These are phyloP conservation scores for Coregonus clupeaformis DNA, from an alignment of 2,113 vertebrate genomes.

Conservation along the genomic window DNA sequence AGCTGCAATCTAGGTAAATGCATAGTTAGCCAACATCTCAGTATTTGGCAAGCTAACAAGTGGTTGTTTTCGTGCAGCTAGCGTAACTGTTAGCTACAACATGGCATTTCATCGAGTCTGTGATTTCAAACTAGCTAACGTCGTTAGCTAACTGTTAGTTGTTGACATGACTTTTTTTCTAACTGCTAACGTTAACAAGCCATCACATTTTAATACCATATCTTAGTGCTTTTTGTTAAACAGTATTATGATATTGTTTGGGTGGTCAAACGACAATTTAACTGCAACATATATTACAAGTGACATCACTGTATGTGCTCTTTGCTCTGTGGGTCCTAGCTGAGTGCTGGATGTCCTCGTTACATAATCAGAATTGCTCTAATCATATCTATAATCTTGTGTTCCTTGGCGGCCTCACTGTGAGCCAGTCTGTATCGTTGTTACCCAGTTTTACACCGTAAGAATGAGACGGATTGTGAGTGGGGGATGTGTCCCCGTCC, in stretches of 20 bases:
- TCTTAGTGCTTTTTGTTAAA: too few species aligned
- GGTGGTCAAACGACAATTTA: too few species aligned
- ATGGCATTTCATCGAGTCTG: too few species aligned
- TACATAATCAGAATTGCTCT: constrained; percentile 2
- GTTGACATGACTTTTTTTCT: too few species aligned
- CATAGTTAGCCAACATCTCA: not conserved
- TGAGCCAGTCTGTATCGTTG: constrained; percentile 32
- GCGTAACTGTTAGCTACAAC: too few species aligned
- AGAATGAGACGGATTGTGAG: constrained; percentile 54
- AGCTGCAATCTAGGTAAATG: too few species aligned
- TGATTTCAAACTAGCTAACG: too few species aligned
- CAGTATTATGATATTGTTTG: too few species aligned
- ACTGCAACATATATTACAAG: not conserved
- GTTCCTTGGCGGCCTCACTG: constrained; percentile 23
- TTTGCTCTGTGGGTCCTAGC: not conserved
- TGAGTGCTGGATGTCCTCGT: not conserved
- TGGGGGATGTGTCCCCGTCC: constrained; percentile 36
- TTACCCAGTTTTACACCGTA: constrained; percentile 24
- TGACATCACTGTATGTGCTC: not conserved
- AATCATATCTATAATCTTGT: constrained; percentile 5
- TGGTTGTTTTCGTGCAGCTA: not conserved
- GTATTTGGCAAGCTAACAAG: not conserved
- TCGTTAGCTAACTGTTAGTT: too few species aligned
- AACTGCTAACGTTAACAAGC: too few species aligned
- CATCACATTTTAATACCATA: too few species aligned